Percentiles rank a stretch among this genome's conserved stretches.
Conservation (phyloP, 2,888 invertebrate species). For the Amaurobius ferox region DNA sequence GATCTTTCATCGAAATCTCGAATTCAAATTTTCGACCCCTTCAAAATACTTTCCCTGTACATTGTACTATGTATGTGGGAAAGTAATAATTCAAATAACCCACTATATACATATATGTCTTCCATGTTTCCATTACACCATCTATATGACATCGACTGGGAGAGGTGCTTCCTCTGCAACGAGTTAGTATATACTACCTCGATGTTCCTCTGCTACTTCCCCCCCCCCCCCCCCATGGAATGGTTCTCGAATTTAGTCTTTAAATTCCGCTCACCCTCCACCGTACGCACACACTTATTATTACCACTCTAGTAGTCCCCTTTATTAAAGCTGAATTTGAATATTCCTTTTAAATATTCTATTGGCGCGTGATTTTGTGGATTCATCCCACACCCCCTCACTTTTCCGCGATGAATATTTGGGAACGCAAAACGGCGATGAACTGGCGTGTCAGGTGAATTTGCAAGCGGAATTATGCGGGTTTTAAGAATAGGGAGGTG, state of each 20-base stretch:
- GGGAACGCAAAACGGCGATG: background rate
- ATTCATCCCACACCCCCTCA: background rate
- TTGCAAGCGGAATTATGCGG: slow-evolving; percentile 6
- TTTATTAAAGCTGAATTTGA: slow-evolving; percentile 26
- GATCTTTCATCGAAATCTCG: too few relatives aligned
- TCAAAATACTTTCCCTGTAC: too few relatives aligned
- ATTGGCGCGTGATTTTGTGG: slow-evolving; percentile 19
- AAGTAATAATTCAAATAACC: slow-evolving; percentile 2
- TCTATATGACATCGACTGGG: background rate
- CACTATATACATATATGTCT: background rate
- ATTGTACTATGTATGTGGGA: too few relatives aligned
- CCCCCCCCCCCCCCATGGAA: background rate
- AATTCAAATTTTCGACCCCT: too few relatives aligned
- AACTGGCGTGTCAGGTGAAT: background rate
- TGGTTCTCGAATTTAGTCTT: background rate
- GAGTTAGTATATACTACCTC: too few relatives aligned
- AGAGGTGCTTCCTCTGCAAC: too few relatives aligned
- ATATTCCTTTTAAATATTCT: slow-evolving; percentile 50
- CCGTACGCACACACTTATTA: too few relatives aligned
- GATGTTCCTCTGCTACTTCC: background rate
- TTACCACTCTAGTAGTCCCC: background rate
- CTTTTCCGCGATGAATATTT: background rate
- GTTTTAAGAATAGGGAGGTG: background rate
- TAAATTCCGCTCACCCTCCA: background rate
- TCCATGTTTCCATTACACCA: background rate